Conservation (phyloP, 2,797 vertebrate genomes). For the Premnoplex brunnescens region DNA sequence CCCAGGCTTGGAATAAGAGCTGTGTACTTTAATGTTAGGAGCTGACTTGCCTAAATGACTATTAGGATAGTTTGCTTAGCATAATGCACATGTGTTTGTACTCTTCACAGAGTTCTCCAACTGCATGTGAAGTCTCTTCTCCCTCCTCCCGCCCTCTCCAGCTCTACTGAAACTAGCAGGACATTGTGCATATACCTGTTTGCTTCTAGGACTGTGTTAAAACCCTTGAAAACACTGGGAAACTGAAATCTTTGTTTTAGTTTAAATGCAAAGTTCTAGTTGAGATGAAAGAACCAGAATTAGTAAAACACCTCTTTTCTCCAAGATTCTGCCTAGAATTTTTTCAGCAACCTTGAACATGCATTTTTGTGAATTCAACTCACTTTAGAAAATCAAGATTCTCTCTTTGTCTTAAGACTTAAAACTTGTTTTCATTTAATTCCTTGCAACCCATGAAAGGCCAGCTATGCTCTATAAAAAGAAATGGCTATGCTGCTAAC, state of each 20-base stretch:
- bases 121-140: background rate
- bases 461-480: background rate
- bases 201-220: background rate
- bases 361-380: background rate
- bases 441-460: background rate
- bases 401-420: background rate
- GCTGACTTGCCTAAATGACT: background rate
- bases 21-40: background rate
- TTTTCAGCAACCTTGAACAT: background rate
- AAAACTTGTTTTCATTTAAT: background rate
- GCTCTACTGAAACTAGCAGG: background rate
- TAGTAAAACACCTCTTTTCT: background rate
- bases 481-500: background rate
- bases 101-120: background rate
- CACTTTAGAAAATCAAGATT: background rate
- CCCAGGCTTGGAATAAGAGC: background rate
- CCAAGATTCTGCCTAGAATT: background rate
- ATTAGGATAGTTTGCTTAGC: background rate
- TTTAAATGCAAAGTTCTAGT: background rate
- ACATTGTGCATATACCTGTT: background rate
- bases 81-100: background rate
- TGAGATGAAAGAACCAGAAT: background rate
- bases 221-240: background rate
- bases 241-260: background rate
- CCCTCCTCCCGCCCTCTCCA: background rate